phyloP scores from a whole-genome alignment of 2,888 invertebrate genomes.

The Drosophila emarginata region DNA sequence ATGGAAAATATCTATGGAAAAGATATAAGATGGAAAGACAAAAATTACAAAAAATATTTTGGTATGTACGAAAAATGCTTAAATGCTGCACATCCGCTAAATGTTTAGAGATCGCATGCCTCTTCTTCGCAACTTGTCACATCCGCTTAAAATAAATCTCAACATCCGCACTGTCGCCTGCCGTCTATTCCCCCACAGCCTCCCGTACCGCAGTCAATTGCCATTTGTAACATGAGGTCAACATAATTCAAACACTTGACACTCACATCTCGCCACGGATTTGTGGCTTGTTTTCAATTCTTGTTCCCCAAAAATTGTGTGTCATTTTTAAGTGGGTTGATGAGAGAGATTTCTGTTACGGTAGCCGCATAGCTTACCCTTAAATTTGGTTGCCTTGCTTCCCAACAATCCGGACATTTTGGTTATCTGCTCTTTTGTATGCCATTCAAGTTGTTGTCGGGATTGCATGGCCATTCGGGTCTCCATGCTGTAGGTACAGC shows the following conservation, averaged over 20 bases:
- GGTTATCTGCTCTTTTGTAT: constrained; percentile 89
- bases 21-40: constrained; percentile 65
- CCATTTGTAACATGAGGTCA: constrained; percentile 52
- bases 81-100: constrained; percentile 54
- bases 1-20: constrained; percentile 92
- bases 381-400: constrained; percentile 91
- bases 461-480: constrained; percentile 87
- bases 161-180: constrained; percentile 70
- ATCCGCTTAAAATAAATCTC: constrained; percentile 62
- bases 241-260: constrained; percentile 67
- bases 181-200: too few species aligned
- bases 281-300: constrained; percentile 21
- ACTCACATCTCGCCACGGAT: constrained; percentile 43
- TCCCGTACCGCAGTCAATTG: constrained; percentile 22
- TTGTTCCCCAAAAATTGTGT: background rate
- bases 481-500: constrained; percentile 86
- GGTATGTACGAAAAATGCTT: background rate
- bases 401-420: constrained; percentile 89
- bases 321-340: constrained; percentile 65
- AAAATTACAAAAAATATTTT: constrained; percentile 18
- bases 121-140: constrained; percentile 36
- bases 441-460: constrained; percentile 88
- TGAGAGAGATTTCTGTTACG: constrained; percentile 43
- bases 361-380: constrained; percentile 87
- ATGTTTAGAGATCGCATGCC: constrained; percentile 50